Evolutionary conservation across 1,140 invertebrate species (phyloP).

Genomic region (Trypoxylus dichotomus): DNA sequence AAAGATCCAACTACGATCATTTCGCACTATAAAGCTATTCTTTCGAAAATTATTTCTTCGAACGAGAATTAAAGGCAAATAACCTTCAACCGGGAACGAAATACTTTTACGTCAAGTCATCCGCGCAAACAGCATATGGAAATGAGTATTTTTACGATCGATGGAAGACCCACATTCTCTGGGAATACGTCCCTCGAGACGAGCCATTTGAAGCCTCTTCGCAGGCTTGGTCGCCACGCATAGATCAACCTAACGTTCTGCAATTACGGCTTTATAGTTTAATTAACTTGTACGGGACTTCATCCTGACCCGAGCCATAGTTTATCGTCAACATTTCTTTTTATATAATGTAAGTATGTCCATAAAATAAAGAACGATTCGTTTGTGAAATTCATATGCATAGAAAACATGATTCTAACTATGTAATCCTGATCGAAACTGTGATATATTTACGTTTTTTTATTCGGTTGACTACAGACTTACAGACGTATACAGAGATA

Average conservation of each 20-base stretch:
- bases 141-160: constrained; percentile 12
- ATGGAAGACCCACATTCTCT: constrained; percentile 13
- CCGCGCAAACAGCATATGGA: constrained; percentile 9
- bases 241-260: background rate
- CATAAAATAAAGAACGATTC: too few relatives aligned
- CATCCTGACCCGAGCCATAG: too few relatives aligned
- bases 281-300: background rate
- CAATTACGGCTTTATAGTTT: background rate
- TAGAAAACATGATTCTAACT: too few relatives aligned
- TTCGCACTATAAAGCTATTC: background rate
- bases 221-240: background rate
- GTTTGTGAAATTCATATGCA: too few relatives aligned
- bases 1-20: background rate
- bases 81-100: constrained; percentile 5
- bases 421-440: too few relatives aligned
- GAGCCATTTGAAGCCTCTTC: background rate
- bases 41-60: background rate
- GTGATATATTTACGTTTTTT: too few relatives aligned
- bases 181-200: background rate
- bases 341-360: too few relatives aligned
- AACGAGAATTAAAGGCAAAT: background rate
- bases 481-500: too few relatives aligned
- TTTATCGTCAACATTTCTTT: too few relatives aligned
- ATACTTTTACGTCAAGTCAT: constrained; percentile 6
- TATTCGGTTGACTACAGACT: too few relatives aligned